Evolutionary conservation across 2,888 invertebrate genomes (phyloP).

Genomic region (Zaprionus bogoriensis): DNA sequence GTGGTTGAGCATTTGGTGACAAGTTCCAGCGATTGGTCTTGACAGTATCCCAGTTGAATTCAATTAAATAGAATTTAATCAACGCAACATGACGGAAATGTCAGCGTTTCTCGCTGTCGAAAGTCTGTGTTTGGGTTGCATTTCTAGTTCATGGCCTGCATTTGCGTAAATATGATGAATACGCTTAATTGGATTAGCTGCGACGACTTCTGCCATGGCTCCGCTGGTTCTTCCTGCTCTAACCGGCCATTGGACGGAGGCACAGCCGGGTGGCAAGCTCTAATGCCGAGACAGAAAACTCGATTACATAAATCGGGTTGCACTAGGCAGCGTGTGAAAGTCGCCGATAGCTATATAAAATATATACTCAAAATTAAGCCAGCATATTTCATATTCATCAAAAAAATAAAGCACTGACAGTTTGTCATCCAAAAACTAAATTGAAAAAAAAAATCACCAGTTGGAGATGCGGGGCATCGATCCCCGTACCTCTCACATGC

Average conservation of each 20-base stretch:
- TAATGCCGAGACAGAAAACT: conserved; percentile 29
- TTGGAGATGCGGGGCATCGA: conserved; percentile 83
- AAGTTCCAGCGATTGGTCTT: not conserved
- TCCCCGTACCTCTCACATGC: conserved; percentile 83
- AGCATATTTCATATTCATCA: conserved; percentile 31
- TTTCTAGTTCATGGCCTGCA: conserved; percentile 73
- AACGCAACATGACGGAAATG: conserved; percentile 69
- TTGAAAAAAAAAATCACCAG: not conserved
- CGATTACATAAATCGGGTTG: conserved; percentile 53
- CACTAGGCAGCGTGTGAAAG: conserved; percentile 26
- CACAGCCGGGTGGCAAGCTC: conserved; percentile 49
- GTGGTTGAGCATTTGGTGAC: not conserved
- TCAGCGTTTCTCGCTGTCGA: conserved; percentile 33
- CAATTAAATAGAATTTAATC: conserved; percentile 64
- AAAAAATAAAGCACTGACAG: conserved; percentile 41
- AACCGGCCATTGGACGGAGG: conserved; percentile 10
- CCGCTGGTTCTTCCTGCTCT: conserved; percentile 30
- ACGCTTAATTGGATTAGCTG: conserved; percentile 70
- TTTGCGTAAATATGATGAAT: conserved; percentile 69
- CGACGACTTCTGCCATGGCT: conserved; percentile 40
- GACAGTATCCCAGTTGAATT: conserved; percentile 30
- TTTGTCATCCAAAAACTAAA: not conserved
- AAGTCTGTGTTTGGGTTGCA: conserved; percentile 17
- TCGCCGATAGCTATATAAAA: conserved; percentile 2
- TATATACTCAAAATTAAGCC: conserved; percentile 27